These are phyloP conservation scores for Danio choprae DNA, from an alignment of 2,797 vertebrate species.

Conservation along the genomic window DNA sequence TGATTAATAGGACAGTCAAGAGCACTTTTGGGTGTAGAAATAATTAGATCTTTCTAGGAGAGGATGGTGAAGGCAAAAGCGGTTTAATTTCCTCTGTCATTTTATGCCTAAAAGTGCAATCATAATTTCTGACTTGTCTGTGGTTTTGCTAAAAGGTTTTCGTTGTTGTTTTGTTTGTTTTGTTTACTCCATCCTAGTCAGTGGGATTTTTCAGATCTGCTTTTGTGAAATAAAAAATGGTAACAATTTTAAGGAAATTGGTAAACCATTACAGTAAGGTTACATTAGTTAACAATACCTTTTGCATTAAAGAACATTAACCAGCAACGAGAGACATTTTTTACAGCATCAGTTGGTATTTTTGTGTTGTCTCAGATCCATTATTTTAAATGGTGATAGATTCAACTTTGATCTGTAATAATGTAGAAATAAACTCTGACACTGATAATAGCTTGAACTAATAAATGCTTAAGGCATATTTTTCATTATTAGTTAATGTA, in stretches of 20 bases:
- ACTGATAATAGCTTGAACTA: no score
- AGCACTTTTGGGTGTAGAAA: neutral
- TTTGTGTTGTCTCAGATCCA: no score
- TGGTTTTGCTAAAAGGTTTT: neutral
- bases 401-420: no score
- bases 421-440: no score
- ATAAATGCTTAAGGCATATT: no score
- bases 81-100: neutral
- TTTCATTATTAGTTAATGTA: neutral
- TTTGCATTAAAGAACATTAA: no score
- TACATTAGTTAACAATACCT: no score
- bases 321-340: no score
- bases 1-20: constrained; percentile 28
- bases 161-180: neutral
- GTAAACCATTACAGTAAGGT: neutral
- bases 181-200: neutral
- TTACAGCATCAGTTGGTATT: no score
- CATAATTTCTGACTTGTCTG: neutral
- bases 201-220: neutral
- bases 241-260: neutral
- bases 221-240: neutral
- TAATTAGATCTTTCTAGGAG: constrained; percentile 18
- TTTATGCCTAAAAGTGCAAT: neutral
- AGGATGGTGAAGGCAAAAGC: constrained; percentile 8
- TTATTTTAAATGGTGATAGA: no score